Evolutionary conservation across 92 coral and sea anemone genomes (phyloP), one percentile per base, ranked within the genome.

Genomic region (Epizoanthus rinbou): DNA sequence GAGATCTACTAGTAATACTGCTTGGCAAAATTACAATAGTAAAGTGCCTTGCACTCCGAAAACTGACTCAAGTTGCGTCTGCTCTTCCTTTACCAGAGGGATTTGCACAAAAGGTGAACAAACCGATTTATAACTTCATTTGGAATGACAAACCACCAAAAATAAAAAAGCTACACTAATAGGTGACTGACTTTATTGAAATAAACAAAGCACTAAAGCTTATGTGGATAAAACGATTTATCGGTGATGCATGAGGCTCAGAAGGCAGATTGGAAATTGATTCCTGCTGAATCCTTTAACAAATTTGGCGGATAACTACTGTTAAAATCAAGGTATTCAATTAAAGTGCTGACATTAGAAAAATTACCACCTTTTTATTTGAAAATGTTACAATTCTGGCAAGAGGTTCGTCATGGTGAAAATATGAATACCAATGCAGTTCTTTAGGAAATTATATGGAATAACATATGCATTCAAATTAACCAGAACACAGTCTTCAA

Each of bases 121-220:
- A 6, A 3, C 10, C 5, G 14, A 70, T 70, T 43, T 70, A 13
- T 31, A 43, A 70, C 24, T 70, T 28, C 31, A 28, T 28, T 28
- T 28, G 31, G 31, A 28, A 28, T 28, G 31, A 28, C 31, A 28
- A 28, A 28, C 31, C 31, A 28, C 31, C n/a, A 70, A 70, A 16
- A 70, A 39, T 25, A 70, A 70, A 31, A 39, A 41, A 70, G 56
- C 75, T 17, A 70, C 75, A 24, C 0, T 70, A 43, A 39, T 70
- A 10, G 75, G 75, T 39, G 57, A 70, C 74, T 31, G 74, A 66
- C 39, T 66, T 66, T 23, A 66, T 24, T 8, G 75, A 16, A 70
- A 15, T 43, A 13, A 18, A 70, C 9, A 70, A 70, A 41, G 75
- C 75, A 8, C 57, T 70, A 70, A 39, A 70, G 21, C 57, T 70